Evolutionary conservation across 2,888 invertebrate species (phyloP), one percentile per base, ranked within the genome.

Genomic region (Euplagia quadripunctaria): DNA sequence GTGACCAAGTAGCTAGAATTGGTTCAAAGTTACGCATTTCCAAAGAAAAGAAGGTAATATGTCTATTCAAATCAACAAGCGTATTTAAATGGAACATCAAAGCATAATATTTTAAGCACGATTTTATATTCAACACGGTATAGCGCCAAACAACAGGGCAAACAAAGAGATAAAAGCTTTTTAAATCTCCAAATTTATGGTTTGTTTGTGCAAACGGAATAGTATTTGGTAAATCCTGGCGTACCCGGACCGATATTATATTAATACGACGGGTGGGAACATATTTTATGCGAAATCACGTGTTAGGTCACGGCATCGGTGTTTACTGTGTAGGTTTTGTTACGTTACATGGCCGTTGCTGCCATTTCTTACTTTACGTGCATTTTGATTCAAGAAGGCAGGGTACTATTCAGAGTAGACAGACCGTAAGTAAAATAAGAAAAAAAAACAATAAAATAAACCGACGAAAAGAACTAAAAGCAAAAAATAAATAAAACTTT

Each of bases 101-200:
- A 78, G 85, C 84, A 86, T 87, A 85, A 88, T 87, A 89, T 89
- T 89, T 89, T 84, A 85, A 86, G 82, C 79, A 80, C 81, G 79
- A 75, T 89, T 91, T 90, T 90, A 88, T 87, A 91, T 90, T 86
- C 87, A 83, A 80, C 85, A 79, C 83, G 85, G 86, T 89, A 87
- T 86, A 85, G 86, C 86, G 79, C 87, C 90, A 89, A 90, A 89
- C 89, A 89, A 84, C 85, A 85, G 79, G 75, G 87, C 89, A 90
- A 91, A 90, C 91, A 92, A 90, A 90, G 90, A 91, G 92, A 92
- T 91, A 91, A 91, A 91, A 92, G 91, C 89, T 89, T 92, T 91
- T 92, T 90, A 91, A 91, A 91, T 92, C 91, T 90, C 91, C 86
- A 76, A 93, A 93, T 93, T 93, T 93, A 93, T 92, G 91, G 92